These are phyloP conservation scores for Archilochus colubris DNA, from an alignment of 2,113 vertebrate species.

Conservation along the genomic window DNA sequence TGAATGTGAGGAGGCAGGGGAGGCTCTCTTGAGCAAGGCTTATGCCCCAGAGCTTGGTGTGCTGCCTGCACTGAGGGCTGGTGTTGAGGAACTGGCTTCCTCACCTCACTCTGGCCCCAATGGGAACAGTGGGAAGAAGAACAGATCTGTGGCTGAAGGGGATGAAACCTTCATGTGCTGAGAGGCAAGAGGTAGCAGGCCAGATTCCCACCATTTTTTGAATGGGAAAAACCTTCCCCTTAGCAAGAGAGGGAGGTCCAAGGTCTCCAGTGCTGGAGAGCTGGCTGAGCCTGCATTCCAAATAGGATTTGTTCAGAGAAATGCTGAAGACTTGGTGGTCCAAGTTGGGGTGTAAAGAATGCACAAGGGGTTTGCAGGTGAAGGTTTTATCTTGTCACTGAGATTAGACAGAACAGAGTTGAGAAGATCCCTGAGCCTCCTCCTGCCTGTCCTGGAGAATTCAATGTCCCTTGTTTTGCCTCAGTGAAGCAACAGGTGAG, in stretches of 20 bases:
- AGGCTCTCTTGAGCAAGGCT: conserved; percentile 20
- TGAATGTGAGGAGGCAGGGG: neutral
- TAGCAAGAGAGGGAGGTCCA: neutral
- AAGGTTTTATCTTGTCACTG: neutral
- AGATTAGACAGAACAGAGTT: neutral
- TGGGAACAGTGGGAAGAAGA: neutral
- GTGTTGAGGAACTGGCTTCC: conserved; percentile 1
- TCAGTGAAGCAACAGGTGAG: neutral
- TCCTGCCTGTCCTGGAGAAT: neutral
- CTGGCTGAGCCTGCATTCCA: neutral
- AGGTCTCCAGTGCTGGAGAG: neutral
- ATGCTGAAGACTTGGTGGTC: neutral
- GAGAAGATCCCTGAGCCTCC: neutral
- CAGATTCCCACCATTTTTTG: neutral
- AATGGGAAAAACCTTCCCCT: neutral
- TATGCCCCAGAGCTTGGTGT: neutral
- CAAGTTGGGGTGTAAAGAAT: neutral
- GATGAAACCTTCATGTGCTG: neutral
- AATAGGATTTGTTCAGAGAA: neutral
- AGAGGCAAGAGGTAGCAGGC: neutral
- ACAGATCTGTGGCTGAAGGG: conserved; percentile 6
- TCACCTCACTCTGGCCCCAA: neutral
- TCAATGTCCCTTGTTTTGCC: neutral
- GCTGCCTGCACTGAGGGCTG: neutral
- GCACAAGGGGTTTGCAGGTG: neutral